Conservation (phyloP, 2,113 vertebrate genomes). For the Tachysurus fulvidraco region DNA sequence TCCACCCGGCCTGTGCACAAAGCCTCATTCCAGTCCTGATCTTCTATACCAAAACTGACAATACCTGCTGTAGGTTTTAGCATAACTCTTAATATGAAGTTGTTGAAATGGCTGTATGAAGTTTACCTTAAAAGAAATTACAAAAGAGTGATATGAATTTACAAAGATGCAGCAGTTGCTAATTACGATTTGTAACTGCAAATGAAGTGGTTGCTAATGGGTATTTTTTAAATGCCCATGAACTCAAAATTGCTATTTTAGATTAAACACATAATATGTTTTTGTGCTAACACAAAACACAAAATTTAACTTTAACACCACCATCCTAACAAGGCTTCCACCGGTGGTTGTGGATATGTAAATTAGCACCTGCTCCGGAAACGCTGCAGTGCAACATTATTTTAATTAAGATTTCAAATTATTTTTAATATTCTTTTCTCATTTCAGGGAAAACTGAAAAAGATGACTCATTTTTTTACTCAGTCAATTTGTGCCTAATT, state of each 20-base stretch:
- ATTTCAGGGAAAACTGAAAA: neutral
- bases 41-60: neutral
- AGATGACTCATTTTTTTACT: neutral
- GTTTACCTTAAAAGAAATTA: neutral
- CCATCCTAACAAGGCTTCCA: neutral
- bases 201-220: neutral
- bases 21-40: neutral
- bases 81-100: neutral
- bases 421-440: neutral
- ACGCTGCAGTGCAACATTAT: neutral
- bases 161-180: neutral
- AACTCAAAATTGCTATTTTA: neutral
- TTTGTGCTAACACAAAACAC: neutral
- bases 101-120: neutral
- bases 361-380: constrained; percentile 8
- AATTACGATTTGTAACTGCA: neutral
- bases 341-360: neutral
- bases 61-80: neutral
- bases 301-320: neutral
- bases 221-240: neutral
- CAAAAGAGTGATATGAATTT: neutral
- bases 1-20: neutral
- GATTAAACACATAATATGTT: neutral
- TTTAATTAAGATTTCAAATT: neutral
- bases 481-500: neutral